A percentile compares a stretch with the other conserved stretches of the same genome.
Conservation (phyloP, 2,797 vertebrate genomes). For the Halcyon badia region DNA sequence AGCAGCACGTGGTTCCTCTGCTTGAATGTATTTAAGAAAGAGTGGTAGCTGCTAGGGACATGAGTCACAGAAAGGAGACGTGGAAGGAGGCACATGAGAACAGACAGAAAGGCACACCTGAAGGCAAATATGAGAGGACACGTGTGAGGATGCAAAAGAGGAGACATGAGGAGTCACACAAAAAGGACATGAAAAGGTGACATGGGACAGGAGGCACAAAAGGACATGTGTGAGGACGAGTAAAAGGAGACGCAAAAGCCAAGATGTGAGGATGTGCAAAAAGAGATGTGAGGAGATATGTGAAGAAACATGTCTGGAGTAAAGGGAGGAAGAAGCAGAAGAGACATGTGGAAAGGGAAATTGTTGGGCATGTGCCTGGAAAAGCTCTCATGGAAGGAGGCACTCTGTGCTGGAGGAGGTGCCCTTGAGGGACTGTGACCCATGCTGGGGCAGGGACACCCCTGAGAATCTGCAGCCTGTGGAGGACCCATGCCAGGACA, state of each 20-base stretch:
- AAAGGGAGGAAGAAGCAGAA: not conserved
- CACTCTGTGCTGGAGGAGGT: not conserved
- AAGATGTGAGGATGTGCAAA: not conserved
- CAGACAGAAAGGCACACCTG: not conserved
- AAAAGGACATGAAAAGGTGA: not conserved
- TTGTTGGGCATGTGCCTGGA: not conserved
- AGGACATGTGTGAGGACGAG: not conserved
- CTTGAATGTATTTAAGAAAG: not conserved
- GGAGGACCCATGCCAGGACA: not conserved
- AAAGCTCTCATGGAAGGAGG: not conserved
- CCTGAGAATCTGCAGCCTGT: not conserved
- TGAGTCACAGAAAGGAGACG: not conserved
- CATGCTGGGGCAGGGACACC: not conserved
- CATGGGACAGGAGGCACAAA: not conserved
- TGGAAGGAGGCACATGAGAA: not conserved
- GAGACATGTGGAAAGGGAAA: not conserved
- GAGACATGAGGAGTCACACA: not conserved
- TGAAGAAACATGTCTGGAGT: not conserved
- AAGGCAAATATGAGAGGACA: no score
- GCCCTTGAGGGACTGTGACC: no score
- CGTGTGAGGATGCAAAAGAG: not conserved
- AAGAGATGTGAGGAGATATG: not conserved
- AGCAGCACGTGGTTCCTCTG: not conserved
- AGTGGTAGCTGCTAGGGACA: not conserved
- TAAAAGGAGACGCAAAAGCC: not conserved